Evolutionary conservation across 2,797 vertebrate genomes (phyloP).

Genomic region (Sebastes oblongus): DNA sequence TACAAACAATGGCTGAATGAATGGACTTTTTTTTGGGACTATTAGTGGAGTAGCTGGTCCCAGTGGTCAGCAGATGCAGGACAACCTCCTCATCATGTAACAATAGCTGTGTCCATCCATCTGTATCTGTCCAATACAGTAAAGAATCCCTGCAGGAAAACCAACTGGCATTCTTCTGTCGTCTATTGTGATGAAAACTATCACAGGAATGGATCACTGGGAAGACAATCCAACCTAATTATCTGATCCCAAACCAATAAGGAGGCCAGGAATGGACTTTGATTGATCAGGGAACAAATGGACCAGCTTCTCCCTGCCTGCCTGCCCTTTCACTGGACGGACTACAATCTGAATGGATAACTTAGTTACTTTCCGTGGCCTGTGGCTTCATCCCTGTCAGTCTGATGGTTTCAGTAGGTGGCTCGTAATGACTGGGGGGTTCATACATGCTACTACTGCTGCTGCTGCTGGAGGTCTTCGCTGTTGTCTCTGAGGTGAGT

Average conservation of each 20-base stretch:
- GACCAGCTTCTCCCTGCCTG: constrained; percentile 48
- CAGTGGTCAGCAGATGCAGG: constrained; percentile 70
- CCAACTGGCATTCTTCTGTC: constrained; percentile 70
- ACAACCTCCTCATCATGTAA: constrained; percentile 52
- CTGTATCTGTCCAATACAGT: constrained; percentile 73
- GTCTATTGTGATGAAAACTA: constrained; percentile 69
- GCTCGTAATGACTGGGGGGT: constrained; percentile 36
- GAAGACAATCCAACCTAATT: constrained; percentile 67
- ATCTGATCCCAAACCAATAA: constrained; percentile 59
- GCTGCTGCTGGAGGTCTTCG: constrained; percentile 55
- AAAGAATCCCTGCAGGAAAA: constrained; percentile 71
- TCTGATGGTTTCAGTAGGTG: constrained; percentile 62
- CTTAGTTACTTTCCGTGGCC: constrained; percentile 65
- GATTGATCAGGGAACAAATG: constrained; percentile 75
- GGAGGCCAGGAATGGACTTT: constrained; percentile 48
- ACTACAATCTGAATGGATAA: constrained; percentile 69
- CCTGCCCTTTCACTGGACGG: constrained; percentile 42
- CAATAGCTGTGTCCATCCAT: constrained; percentile 72
- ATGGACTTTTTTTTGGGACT: constrained; percentile 42
- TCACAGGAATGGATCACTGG: constrained; percentile 69
- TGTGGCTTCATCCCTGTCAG: constrained; percentile 59
- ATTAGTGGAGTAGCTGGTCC: constrained; percentile 52
- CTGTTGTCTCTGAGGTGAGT: constrained; percentile 58
- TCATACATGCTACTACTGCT: constrained; percentile 50
- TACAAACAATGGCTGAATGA: constrained; percentile 28